Percentiles rank a stretch among this genome's conserved stretches.
These are phyloP conservation scores for Apotomis turbidana DNA, from an alignment of 2,888 invertebrate species.

Conservation along the genomic window DNA sequence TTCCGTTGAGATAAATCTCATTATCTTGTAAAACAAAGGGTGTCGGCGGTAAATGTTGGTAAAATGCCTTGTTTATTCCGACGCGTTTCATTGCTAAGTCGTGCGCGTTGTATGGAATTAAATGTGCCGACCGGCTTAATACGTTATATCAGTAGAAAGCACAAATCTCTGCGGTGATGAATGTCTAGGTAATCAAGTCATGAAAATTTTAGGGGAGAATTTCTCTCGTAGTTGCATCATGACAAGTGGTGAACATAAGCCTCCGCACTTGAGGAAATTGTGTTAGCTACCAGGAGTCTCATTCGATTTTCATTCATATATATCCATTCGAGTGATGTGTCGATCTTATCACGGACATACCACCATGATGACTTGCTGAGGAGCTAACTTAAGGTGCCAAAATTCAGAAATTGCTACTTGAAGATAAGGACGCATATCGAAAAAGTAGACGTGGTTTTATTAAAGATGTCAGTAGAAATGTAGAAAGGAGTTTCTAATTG, in stretches of 20 bases:
- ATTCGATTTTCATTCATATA: neutral
- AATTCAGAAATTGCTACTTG: too few relatives aligned
- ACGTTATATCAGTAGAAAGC: slow-evolving; percentile 24
- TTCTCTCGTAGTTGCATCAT: slow-evolving; percentile 30
- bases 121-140: slow-evolving; percentile 26
- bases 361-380: too few relatives aligned
- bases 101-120: slow-evolving; percentile 18
- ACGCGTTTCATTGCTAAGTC: slow-evolving; percentile 42
- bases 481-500: too few relatives aligned
- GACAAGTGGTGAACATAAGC: slow-evolving; percentile 22
- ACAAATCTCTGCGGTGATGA: slow-evolving; percentile 28
- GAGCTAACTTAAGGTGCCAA: too few relatives aligned
- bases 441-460: too few relatives aligned
- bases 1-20: slow-evolving; percentile 47
- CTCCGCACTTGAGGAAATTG: slow-evolving; percentile 18
- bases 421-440: too few relatives aligned
- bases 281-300: slow-evolving; percentile 17
- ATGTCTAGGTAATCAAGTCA: slow-evolving; percentile 24
- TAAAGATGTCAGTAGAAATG: too few relatives aligned
- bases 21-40: slow-evolving; percentile 50
- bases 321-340: too few relatives aligned
- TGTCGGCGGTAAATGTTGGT: slow-evolving; percentile 41
- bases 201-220: slow-evolving; percentile 25
- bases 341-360: too few relatives aligned
- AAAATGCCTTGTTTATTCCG: slow-evolving; percentile 43